Evolutionary conservation across 2,113 vertebrate genomes (phyloP).

Genomic region (Aegotheles bennettii): DNA sequence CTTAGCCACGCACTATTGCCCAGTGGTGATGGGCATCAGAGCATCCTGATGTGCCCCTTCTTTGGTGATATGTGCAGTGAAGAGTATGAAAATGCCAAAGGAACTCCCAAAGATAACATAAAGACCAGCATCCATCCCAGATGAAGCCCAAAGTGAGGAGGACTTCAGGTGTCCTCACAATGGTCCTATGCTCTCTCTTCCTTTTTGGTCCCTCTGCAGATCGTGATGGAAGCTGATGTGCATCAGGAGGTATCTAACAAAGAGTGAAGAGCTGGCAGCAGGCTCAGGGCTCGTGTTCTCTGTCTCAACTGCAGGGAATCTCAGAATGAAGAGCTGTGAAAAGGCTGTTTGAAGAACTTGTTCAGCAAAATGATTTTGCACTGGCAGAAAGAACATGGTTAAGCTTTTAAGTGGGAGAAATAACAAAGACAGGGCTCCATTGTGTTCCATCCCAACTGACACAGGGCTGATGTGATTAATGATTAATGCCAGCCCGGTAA

Average conservation of each 20-base stretch:
- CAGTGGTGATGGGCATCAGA: background rate
- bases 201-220: background rate
- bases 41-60: background rate
- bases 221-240: accelerated
- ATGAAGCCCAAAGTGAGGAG: background rate
- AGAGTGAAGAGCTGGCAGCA: background rate
- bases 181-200: background rate
- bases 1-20: accelerated
- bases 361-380: background rate
- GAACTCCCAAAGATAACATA: background rate
- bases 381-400: background rate
- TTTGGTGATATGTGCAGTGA: background rate
- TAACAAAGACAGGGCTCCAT: constrained; percentile 17
- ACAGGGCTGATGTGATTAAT: background rate
- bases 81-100: background rate
- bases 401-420: constrained; percentile 11
- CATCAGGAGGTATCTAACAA: background rate
- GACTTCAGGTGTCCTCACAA: background rate
- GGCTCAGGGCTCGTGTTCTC: background rate
- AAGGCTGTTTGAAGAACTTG: background rate
- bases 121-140: background rate
- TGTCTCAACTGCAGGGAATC: accelerated
- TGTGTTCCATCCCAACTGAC: constrained; percentile 16
- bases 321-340: background rate
- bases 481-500: background rate